Evolutionary conservation across 2,113 vertebrate genomes (phyloP).

Genomic region (Oxyruncus cristatus): DNA sequence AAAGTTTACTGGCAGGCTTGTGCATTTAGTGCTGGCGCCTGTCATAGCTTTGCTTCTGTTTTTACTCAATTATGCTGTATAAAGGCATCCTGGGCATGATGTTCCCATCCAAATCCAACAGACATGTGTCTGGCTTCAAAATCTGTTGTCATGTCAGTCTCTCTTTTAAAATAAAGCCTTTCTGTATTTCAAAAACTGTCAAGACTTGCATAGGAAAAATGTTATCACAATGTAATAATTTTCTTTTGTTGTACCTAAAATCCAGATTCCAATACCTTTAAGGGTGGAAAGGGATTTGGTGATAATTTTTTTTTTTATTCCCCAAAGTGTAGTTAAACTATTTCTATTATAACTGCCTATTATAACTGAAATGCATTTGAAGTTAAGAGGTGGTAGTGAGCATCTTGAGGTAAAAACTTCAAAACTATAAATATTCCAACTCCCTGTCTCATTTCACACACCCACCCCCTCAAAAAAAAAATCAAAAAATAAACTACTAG

Average conservation of each 20-base stretch:
- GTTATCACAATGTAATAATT: background rate
- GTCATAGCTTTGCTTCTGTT: background rate
- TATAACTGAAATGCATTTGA: background rate
- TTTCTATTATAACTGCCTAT: background rate
- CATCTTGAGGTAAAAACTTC: background rate
- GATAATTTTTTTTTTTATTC: background rate
- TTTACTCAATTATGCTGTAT: background rate
- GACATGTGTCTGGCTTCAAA: background rate
- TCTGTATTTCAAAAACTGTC: background rate
- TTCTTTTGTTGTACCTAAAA: background rate
- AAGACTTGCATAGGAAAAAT: background rate
- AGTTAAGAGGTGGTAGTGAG: background rate
- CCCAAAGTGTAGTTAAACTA: background rate
- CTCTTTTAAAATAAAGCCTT: background rate
- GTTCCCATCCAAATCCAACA: background rate
- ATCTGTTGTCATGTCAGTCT: background rate
- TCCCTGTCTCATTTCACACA: background rate
- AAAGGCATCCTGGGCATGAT: background rate
- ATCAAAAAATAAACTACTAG: background rate
- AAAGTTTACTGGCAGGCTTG: background rate
- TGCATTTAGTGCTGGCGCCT: background rate
- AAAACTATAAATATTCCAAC: background rate
- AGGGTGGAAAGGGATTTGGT: background rate
- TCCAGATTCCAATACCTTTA: background rate
- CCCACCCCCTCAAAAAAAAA: background rate